Percentiles rank a stretch among this genome's conserved stretches.
These are phyloP conservation scores for Amblyopsis rosae DNA, from an alignment of 2,113 vertebrate species.

Conservation along the genomic window DNA sequence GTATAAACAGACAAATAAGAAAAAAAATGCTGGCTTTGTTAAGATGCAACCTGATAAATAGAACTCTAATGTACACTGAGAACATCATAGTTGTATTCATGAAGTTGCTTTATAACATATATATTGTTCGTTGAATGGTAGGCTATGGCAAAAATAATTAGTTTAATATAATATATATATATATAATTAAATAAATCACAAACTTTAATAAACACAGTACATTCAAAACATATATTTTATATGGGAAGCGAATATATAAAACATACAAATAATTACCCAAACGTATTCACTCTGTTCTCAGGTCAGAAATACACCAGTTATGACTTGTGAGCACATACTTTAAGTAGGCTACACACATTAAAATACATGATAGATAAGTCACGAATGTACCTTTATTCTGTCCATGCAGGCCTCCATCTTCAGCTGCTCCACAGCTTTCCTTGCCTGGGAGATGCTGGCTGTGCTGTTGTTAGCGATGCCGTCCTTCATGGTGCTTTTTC, in stretches of 20 bases:
- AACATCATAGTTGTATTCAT: no score
- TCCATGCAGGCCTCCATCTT: conserved; percentile 99
- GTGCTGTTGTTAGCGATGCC: conserved; percentile 89
- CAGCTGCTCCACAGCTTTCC: conserved; percentile 96
- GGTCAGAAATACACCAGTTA: not conserved
- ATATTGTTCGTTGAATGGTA: no score
- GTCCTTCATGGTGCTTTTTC: conserved; percentile 88
- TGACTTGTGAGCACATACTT: not conserved
- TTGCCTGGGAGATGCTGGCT: conserved; percentile 93
- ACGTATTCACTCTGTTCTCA: not conserved
- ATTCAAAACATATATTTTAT: no score
- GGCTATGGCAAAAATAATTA: no score
- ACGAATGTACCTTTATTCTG: conserved; percentile 87
- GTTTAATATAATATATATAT: no score
- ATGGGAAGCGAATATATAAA: not conserved
- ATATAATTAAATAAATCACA: no score
- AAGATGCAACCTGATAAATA: no score
- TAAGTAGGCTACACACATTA: not conserved
- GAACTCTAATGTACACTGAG: no score
- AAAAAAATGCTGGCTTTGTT: no score
- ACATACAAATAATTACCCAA: not conserved
- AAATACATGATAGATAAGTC: not conserved
- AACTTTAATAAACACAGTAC: no score
- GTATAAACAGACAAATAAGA: no score
- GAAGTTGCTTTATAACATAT: no score